Evolutionary conservation across 1,140 invertebrate species (phyloP), one percentile per base, ranked within the genome.

Genomic region (Protaetia brevitarsis): DNA sequence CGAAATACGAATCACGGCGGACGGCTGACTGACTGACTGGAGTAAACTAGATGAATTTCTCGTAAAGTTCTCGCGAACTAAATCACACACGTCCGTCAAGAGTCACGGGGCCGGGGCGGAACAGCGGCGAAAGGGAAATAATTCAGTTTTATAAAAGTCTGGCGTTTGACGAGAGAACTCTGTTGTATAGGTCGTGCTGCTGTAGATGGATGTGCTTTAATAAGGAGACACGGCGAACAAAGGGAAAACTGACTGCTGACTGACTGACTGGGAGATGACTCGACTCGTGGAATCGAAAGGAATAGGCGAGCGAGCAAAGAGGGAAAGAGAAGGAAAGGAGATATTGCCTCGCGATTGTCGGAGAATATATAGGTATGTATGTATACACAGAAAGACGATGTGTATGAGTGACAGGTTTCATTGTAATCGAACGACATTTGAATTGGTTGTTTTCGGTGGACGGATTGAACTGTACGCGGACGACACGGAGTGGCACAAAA

Each of bases 381-480:
- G n/a, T n/a, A n/a, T n/a, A n/a, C n/a, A 13, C 23, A 19, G 23
- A 45, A 45, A 45, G 41, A 19, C 41, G 41, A 45, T 19, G 41
- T 45, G 16, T 56, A 64, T 66, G 59, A 62, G 41, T 67, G 68
- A 66, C 56, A 56, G 65, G 58, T 66, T 34, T 64, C 37, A 64
- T 63, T 60, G 65, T 62, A 37, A 30, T 58, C 61, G 60, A 61
- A n/a, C 60, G 65, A 66, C 65, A 57, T 58, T 34, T 66, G 65
- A 66, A 66, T 66, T 36, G 58, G 51, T 66, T 66, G 64, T 66
- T 66, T 66, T 58, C 34, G 37, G 36, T 45, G 28, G 56, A 34
- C 65, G 61, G 65, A 58, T 66, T 57, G 51, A 45, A 45, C 41
- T 45, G 41, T 45, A 45, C 23, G n/a, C n/a, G 23, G 41, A 21